Evolutionary conservation across 2,113 vertebrate genomes (phyloP), one percentile per base, ranked within the genome.

Genomic region (Apeltes quadracus): DNA sequence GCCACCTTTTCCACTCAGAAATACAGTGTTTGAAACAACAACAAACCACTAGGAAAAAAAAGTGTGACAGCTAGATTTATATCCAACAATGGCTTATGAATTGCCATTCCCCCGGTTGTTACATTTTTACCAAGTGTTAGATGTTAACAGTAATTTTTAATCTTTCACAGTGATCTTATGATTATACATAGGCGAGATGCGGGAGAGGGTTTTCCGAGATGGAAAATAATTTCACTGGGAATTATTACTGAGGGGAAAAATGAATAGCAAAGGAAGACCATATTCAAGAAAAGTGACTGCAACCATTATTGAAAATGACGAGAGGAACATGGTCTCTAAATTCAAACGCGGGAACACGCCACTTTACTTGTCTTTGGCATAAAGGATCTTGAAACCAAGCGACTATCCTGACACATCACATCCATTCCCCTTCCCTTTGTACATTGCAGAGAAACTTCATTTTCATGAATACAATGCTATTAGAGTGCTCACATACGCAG

Each of bases 321-420:
- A 64, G 51, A n/a, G 3, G 29, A 51, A 61, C 13, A 34, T 0
- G 1, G 23, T 29, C 14, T n/a, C 8, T 44, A 25, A 2, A 34
- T 36, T 4, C 13, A 36, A 39, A 39, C 48, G 25, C 7, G 22
- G 43, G 12, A 51, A 51, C 7, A 16, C 3, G 9, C 39, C 18
- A 32, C 54, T 50, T 5, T 3, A 53, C 32, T 46, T 57, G 59
- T 41, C 27, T 48, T 39, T 29, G 23, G 48, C 53, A 65, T 11
- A 66, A 51, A 3, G 25, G 64, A 73, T 59, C 25, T 23, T 16
- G 63, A 61, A 44, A 57, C 23, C 1, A 3, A 27, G 7, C 50
- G 29, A 69, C 3, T 56, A 44, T 9, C 25, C 32, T 58, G 39
- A 51, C n/a, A 64, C 70, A 76, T 84, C 74, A 67, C 39, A 80